phyloP scores from a whole-genome alignment of 35 echinoderm and acorn worm genomes.

The Holothuria glaberrima region DNA sequence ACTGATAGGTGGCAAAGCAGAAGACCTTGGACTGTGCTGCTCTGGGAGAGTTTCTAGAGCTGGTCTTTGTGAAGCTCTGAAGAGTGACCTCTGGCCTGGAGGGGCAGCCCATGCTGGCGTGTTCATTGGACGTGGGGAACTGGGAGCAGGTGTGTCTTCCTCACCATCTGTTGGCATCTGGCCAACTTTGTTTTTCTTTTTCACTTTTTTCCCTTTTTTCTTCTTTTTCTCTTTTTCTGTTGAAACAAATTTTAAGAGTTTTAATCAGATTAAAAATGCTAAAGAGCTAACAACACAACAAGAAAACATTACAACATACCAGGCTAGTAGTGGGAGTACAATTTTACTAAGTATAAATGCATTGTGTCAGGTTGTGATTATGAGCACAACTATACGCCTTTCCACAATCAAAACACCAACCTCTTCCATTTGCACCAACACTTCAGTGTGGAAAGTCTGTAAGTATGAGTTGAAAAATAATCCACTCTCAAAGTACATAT shows the following conservation, averaged over 20 bases:
- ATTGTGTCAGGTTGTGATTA: too few relatives aligned
- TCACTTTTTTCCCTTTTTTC: constrained; percentile 93
- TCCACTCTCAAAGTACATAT: too few relatives aligned
- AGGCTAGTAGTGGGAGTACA: too few relatives aligned
- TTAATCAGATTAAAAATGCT: too few relatives aligned
- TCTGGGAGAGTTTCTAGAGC: constrained; percentile 81
- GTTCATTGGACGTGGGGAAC: constrained; percentile 41
- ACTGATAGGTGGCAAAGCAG: constrained; percentile 41
- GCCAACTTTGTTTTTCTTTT: constrained; percentile 92
- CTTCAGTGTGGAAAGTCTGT: too few relatives aligned
- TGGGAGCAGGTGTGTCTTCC: constrained; percentile 55
- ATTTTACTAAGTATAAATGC: too few relatives aligned
- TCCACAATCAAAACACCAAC: too few relatives aligned
- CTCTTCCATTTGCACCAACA: too few relatives aligned
- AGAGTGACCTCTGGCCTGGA: constrained; percentile 62
- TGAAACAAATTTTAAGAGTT: background rate
- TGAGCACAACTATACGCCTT: too few relatives aligned
- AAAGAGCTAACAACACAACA: too few relatives aligned
- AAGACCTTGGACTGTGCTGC: constrained; percentile 57
- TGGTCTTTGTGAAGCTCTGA: constrained; percentile 72
- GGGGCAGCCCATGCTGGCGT: constrained; percentile 83
- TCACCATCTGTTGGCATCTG: constrained; percentile 73
- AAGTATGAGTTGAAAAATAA: too few relatives aligned
- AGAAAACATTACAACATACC: too few relatives aligned
- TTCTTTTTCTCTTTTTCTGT: constrained; percentile 78